phyloP scores from a whole-genome alignment of 1,140 invertebrate genomes.

The Eueides isabella region DNA sequence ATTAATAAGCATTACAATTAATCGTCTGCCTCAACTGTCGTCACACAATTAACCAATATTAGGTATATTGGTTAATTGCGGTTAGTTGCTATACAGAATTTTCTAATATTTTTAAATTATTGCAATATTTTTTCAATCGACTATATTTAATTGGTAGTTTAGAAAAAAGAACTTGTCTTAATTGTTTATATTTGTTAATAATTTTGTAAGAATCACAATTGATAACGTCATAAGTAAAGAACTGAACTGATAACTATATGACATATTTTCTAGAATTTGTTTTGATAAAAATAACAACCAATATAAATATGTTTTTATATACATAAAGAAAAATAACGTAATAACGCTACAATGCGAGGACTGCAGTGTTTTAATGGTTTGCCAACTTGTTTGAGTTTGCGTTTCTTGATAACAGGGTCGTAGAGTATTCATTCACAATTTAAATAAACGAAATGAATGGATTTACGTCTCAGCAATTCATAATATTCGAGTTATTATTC shows the following conservation, averaged over 20 bases:
- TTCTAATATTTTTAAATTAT: too few species aligned
- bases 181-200: too few species aligned
- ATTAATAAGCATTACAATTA: neutral
- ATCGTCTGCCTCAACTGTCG: neutral
- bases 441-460: constrained; percentile 50
- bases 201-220: neutral
- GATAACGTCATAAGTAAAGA: neutral
- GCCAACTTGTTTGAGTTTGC: constrained; percentile 24
- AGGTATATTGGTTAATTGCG: too few species aligned
- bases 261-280: neutral
- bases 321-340: neutral
- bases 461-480: constrained; percentile 38
- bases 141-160: neutral
- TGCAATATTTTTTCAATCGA: too few species aligned
- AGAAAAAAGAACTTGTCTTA: too few species aligned
- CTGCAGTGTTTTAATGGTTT: neutral
- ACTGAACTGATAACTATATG: neutral
- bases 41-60: neutral
- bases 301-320: neutral
- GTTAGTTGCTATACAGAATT: too few species aligned
- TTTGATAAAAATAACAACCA: neutral
- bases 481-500: constrained; percentile 33
- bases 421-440: constrained; percentile 54
- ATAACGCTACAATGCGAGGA: neutral
- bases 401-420: constrained; percentile 54